Base-by-base conservation (phyloP, 2,113 vertebrate species). In the Eulemur macaco region DNA sequence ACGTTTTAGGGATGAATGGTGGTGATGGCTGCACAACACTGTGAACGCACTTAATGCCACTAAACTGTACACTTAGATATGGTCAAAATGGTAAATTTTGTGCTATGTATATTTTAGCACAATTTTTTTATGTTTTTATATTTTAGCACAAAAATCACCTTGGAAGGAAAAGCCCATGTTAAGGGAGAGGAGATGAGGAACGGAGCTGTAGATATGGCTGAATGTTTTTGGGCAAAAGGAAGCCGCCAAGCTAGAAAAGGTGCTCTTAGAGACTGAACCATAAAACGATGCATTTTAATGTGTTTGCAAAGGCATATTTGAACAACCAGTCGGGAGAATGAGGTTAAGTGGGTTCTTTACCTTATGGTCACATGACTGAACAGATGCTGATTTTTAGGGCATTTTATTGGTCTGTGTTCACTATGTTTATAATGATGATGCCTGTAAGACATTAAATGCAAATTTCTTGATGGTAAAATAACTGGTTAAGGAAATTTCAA, bases 381-480 rank as follows among this genome's bases (percentile, higher is more conserved):
- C 73, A 97, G 93, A 95, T 85, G 81, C 47, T 29, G 71, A 71
- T 23, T 7, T 56, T 71, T 68, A 90, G 76, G 56, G 64, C 90
- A 80, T 96, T 94, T 96, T 92, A 81, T 71, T 76, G 89, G 89
- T 63, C 73, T 96, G 45, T 74, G 85, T 56, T 95, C 52, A 5
- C 68, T 27, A 9, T 39, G 50, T 93, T 74, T 84, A 71, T 63
- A 64, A 86, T 45, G 54, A 83, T 50, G 86, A 89, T 29, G 31
- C 45, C 69, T 80, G 3, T 34, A 89, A 89, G 80, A 83, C 20
- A 52, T 69, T 82, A 89, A 95, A 56, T 89, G 92, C 71, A 94
- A 83, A 97, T 96, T 92, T 95, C 74, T 94, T 69, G 25, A 88
- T 74, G 86, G 39, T 25, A 25, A 95, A 95, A 89, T 95, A 94